Evolutionary conservation across 1,140 invertebrate genomes (phyloP).

Genomic region (Papilio helenus): DNA sequence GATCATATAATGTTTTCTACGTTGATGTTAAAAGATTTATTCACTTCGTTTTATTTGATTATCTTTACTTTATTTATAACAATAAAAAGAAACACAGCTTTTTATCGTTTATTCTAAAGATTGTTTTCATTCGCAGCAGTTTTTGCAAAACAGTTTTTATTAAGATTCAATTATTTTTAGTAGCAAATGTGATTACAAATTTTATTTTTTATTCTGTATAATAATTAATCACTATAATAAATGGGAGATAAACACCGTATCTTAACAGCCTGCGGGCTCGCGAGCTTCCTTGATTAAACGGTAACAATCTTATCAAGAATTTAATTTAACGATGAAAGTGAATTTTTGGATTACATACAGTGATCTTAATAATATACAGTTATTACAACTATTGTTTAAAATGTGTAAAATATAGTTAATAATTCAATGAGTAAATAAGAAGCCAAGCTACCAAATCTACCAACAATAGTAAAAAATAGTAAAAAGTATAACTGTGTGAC

Average conservation of each 20-base stretch:
- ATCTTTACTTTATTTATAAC: not conserved
- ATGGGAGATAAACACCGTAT: not conserved
- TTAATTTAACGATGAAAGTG: not conserved
- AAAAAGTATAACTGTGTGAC: no score
- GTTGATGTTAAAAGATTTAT: not conserved
- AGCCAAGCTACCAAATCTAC: no score
- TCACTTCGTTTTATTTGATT: not conserved
- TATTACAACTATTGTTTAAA: not conserved
- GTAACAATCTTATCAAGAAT: conserved; percentile 6
- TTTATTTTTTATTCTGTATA: not conserved
- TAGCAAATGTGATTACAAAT: no score
- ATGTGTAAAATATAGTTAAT: no score
- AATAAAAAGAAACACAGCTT: not conserved
- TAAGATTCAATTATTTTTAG: no score
- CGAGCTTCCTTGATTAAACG: conserved; percentile 24
- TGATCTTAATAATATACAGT: not conserved
- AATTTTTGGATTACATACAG: not conserved
- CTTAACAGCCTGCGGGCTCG: not conserved
- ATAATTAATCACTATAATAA: not conserved
- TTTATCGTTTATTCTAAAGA: not conserved
- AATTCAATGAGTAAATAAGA: no score
- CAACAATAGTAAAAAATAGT: no score
- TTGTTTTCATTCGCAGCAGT: no score
- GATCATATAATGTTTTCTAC: not conserved
- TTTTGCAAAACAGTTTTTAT: no score